Evolutionary conservation across 2,113 vertebrate species (phyloP).

Genomic region (Ciconia stormi): DNA sequence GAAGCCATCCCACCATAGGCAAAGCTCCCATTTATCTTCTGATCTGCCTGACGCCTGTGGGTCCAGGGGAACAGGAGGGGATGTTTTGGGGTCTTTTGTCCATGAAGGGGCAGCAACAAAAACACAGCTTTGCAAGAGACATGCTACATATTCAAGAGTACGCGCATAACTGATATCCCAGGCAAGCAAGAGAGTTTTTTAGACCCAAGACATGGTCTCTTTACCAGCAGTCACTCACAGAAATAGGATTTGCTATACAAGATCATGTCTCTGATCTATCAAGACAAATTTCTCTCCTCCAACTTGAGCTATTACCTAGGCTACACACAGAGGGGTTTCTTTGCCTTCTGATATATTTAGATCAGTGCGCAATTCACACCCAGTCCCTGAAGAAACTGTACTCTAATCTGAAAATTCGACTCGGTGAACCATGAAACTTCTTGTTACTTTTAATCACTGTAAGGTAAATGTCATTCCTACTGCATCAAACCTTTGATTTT

Average conservation of each 20-base stretch:
- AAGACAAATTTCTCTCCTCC: slow-evolving; percentile 41
- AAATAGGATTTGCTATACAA: slow-evolving; percentile 29
- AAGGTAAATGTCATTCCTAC: neutral
- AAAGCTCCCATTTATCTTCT: slow-evolving; percentile 33
- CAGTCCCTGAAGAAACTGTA: neutral
- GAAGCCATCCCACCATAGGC: slow-evolving; percentile 42
- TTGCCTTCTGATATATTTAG: slow-evolving; percentile 39
- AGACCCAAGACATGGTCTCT: neutral
- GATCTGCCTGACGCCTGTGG: neutral
- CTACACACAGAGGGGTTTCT: slow-evolving; percentile 29
- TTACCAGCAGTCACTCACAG: neutral
- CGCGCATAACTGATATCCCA: neutral
- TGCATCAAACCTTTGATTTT: neutral
- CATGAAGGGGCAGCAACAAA: neutral
- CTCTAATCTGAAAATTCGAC: slow-evolving; percentile 23
- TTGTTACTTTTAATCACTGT: slow-evolving; percentile 9
- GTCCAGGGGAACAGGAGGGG: neutral
- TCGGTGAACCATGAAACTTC: slow-evolving; percentile 19
- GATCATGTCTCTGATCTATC: slow-evolving; percentile 24
- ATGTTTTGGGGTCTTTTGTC: neutral
- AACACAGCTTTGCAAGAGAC: neutral
- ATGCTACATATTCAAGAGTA: neutral
- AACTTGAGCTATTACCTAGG: slow-evolving; percentile 41
- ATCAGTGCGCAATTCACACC: neutral
- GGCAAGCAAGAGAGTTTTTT: neutral